These are phyloP conservation scores for Dysmachus trigonus DNA, from an alignment of 2,888 invertebrate species.

Conservation along the genomic window DNA sequence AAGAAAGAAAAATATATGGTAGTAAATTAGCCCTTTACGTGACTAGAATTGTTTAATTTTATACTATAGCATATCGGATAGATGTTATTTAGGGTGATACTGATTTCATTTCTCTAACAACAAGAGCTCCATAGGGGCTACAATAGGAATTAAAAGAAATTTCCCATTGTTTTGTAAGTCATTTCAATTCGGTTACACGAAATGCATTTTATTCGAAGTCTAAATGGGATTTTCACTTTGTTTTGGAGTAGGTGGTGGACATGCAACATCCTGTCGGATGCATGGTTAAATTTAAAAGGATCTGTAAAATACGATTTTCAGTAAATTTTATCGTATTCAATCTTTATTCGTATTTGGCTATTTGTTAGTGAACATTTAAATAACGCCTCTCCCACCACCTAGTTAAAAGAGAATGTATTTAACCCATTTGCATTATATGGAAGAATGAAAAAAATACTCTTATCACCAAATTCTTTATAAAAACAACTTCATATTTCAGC, in stretches of 20 bases:
- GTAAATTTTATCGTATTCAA: not conserved
- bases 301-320: not conserved
- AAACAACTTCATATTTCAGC: too few species aligned
- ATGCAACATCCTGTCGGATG: not conserved
- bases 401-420: not conserved
- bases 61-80: not conserved
- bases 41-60: not conserved
- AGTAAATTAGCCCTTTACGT: constrained; percentile 20
- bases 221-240: not conserved
- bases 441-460: too few species aligned
- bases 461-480: too few species aligned
- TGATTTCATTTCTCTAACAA: not conserved
- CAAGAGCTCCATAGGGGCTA: not conserved
- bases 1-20: constrained; percentile 43
- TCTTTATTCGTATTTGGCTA: not conserved
- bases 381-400: not conserved
- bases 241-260: not conserved
- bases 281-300: not conserved
- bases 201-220: not conserved
- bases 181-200: not conserved
- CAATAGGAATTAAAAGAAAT: not conserved
- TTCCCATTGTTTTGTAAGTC: not conserved
- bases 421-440: too few species aligned
- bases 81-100: not conserved
- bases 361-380: not conserved